Conservation (phyloP, 1,140 invertebrate species). For the Scaptomyza pallida region DNA sequence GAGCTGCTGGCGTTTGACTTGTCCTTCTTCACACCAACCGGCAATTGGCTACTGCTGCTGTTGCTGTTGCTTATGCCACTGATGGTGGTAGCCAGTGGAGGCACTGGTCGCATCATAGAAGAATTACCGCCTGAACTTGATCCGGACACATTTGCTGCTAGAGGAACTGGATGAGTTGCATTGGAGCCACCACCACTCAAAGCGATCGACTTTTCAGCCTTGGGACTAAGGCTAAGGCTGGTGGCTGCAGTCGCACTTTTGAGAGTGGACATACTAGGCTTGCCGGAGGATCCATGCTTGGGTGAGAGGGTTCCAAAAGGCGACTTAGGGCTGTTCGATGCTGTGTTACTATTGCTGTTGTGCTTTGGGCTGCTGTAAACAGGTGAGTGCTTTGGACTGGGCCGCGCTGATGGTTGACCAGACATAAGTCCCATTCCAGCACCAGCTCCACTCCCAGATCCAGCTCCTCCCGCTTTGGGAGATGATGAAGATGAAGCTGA, state of each 20-base stretch:
- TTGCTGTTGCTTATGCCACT: slow-evolving; percentile 5
- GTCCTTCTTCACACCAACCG: slow-evolving; percentile 30
- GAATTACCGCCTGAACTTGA: slow-evolving; percentile 15
- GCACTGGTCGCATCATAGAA: slow-evolving; percentile 59
- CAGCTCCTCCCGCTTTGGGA: slow-evolving; percentile 85
- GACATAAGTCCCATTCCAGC: slow-evolving; percentile 44
- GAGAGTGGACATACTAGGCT: slow-evolving; percentile 94
- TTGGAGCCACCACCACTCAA: slow-evolving; percentile 26
- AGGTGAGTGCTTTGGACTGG: slow-evolving; percentile 90
- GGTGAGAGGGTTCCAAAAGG: slow-evolving; percentile 88
- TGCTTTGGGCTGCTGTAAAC: slow-evolving; percentile 92
- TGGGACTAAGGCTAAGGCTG: slow-evolving; percentile 77
- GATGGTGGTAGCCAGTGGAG: slow-evolving; percentile 41
- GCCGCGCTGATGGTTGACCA: slow-evolving; percentile 86
- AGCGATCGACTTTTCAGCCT: slow-evolving; percentile 73
- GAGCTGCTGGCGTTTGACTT: slow-evolving; percentile 25
- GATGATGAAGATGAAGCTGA: slow-evolving; percentile 85
- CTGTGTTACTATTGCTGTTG: slow-evolving; percentile 65
- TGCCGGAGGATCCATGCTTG: slow-evolving; percentile 90
- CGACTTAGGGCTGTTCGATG: slow-evolving; percentile 87
- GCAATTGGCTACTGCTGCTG: slow-evolving; percentile 30
- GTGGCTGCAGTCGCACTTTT: slow-evolving; percentile 87
- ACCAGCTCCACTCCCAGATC: slow-evolving; percentile 7
- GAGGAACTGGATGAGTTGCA: slow-evolving; percentile 2
- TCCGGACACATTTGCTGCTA: not conserved